Base-by-base conservation (phyloP, 2,113 vertebrate species). In the Pardalotus punctatus region DNA sequence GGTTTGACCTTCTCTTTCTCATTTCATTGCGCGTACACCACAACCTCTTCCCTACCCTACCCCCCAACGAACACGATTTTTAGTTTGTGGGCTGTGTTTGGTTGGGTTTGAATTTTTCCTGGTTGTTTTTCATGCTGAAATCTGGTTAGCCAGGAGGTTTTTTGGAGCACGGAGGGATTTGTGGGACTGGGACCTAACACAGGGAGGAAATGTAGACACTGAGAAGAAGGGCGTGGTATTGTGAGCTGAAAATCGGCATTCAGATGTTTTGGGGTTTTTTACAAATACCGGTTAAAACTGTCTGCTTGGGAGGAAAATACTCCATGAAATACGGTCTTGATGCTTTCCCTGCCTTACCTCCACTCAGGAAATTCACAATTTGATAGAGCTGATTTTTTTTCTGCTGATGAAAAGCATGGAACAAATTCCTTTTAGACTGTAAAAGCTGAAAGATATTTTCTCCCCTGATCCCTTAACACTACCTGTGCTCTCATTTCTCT, bases 81-180 rank as follows among this genome's bases (percentile, higher is more conserved):
- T 58, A 54, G 71, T 83, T 38, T 88, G 71, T 88, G 71, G 88
- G 50, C 71, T 90, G 42, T 58, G 29, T 65, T 69, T 82, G 71
- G 88, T 88, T 77, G 58, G 72, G 2, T 95, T 96, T 93, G 56
- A 42, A 47, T 93, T 94, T 95, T 65, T 94, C 33, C 33, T 58
- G 47, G 69, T 74, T 73, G 80, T 24, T 65, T 92, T 90, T 66
- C 19, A 3, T 47, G 61, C 85, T 81, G 79, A 64, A 56, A 56
- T 79, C 56, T 73, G 50, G 27, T 78, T 86, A 73, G 67, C 60
- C 0, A 0, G 56, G 77, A 66, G 50, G 28, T 67, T 81, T 93
- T 82, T 9, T 60, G 62, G 71, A 73, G 47, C 14, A 6, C 5
- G 0, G 64, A 33, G 65, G 72, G 77, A 50, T 88, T 92, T 90